Conservation (phyloP, 2,113 vertebrate genomes). For the Oplegnathus fasciatus region DNA sequence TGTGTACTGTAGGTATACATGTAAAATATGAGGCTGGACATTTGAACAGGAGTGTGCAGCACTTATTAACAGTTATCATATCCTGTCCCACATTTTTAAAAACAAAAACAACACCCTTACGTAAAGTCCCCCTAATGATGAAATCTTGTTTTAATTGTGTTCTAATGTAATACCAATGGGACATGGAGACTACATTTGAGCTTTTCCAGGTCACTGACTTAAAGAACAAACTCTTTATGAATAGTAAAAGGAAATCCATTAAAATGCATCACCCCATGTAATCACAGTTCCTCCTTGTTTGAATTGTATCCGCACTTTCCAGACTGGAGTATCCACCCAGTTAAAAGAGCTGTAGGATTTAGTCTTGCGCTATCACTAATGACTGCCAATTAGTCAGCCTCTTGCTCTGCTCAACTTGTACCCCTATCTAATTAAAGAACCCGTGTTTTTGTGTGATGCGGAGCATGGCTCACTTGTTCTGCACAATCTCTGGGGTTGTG, state of each 20-base stretch:
- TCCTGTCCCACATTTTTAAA: slow-evolving; percentile 60
- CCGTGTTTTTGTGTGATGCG: slow-evolving; percentile 73
- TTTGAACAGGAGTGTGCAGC: slow-evolving; percentile 17
- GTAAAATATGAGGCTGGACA: slow-evolving; percentile 9
- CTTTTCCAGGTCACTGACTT: slow-evolving; percentile 70
- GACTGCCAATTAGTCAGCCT: slow-evolving; percentile 82
- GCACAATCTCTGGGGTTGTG: slow-evolving; percentile 62
- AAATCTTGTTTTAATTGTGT: slow-evolving; percentile 68
- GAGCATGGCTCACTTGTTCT: slow-evolving; percentile 68
- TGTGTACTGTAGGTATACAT: slow-evolving; percentile 3
- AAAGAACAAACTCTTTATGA: slow-evolving; percentile 76
- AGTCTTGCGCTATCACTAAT: slow-evolving; percentile 78
- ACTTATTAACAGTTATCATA: slow-evolving; percentile 28
- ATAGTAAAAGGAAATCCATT: slow-evolving; percentile 74
- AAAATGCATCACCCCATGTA: slow-evolving; percentile 76
- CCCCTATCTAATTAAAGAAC: slow-evolving; percentile 77
- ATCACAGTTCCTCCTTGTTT: slow-evolving; percentile 76
- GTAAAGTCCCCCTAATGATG: slow-evolving; percentile 64
- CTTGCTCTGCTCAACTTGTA: slow-evolving; percentile 71
- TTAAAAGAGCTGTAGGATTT: slow-evolving; percentile 72
- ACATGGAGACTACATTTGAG: slow-evolving; percentile 52
- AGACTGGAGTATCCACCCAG: slow-evolving; percentile 63
- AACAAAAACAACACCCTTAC: slow-evolving; percentile 63
- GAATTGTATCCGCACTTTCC: slow-evolving; percentile 71
- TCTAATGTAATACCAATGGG: slow-evolving; percentile 64